Evolutionary conservation across 1,140 invertebrate species (phyloP), one percentile per base, ranked within the genome.

Genomic region (Meloidogyne exigua): DNA sequence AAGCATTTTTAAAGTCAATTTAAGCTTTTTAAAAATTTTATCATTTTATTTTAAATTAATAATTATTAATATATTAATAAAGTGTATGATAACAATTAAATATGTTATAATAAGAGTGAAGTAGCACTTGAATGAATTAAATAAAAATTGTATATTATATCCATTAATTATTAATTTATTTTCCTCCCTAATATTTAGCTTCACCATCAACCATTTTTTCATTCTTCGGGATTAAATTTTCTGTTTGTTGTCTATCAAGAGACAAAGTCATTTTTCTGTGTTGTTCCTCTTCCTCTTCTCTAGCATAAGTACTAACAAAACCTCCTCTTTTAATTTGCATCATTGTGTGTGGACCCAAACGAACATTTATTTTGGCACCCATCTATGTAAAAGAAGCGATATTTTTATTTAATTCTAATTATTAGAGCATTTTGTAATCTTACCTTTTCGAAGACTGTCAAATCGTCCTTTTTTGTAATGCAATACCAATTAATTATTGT

Each of bases 371-470:
- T n/a, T 71, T 81, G 15, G 65, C 77, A 44, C 83, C 83, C 44
- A 80, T 32, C 83, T 84, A 73, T 28, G n/a, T n/a, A n/a, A n/a
- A n/a, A 76, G 12, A 71, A 71, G 0, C 10, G n/a, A 15, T 0
- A 12, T 32, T 72, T 63, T 44, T 12, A 7, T 39, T 39, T 39
- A 32, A 32, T 32, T 32, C n/a, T n/a, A n/a, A 32, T 2, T 32
- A 32, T 3, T 3, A 9, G 10, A 39, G 10, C 9, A 39, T 39
- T 39, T 39, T 39, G 0, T 39, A 39, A 4, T 68, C 42, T 57
- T 49, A 85, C 83, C 84, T 83, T 82, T 67, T 85, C 84, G 42
- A 85, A 85, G 10, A 85, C 76, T 9, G 84, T 85, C 44, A 85
- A 76, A 69, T 85, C 84, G 72, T 85, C 84, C 70, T 85, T 81